Conservation (phyloP, 2,888 invertebrate genomes). For the Teleiodes luculella region DNA sequence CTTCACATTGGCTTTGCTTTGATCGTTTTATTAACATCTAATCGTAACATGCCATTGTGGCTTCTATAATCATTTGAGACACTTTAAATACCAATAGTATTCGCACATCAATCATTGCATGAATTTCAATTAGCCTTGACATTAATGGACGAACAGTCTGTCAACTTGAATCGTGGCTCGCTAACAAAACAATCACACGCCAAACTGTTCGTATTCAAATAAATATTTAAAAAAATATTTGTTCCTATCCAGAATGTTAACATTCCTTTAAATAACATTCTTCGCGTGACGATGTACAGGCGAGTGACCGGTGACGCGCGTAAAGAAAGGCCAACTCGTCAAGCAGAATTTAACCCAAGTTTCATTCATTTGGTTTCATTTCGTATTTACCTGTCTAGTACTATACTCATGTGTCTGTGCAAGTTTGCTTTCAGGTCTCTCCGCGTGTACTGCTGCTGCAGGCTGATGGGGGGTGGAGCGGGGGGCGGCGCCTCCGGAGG, state of each 20-base stretch:
- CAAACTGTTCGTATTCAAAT: conserved; percentile 7
- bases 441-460: conserved; percentile 63
- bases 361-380: conserved; percentile 9
- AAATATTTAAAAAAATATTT: neutral
- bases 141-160: conserved; percentile 20
- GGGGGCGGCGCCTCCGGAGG: conserved; percentile 49
- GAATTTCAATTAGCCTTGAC: conserved; percentile 14
- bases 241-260: neutral
- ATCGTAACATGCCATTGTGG: neutral
- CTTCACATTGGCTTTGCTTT: neutral
- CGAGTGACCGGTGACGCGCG: conserved; percentile 2
- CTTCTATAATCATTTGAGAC: neutral
- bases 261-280: conserved; percentile 3
- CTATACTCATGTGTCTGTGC: conserved; percentile 76
- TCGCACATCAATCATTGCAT: conserved; percentile 5
- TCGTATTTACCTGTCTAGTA: conserved; percentile 71
- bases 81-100: neutral
- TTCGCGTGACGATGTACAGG: neutral
- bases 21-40: neutral
- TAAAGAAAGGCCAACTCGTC: conserved; percentile 4
- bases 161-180: conserved; percentile 25
- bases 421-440: conserved; percentile 74
- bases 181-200: conserved; percentile 1
- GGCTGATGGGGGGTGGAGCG: conserved; percentile 37
- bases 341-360: neutral